These are phyloP conservation scores for Ericerus pela DNA, from an alignment of 1,140 invertebrate genomes.

Conservation along the genomic window DNA sequence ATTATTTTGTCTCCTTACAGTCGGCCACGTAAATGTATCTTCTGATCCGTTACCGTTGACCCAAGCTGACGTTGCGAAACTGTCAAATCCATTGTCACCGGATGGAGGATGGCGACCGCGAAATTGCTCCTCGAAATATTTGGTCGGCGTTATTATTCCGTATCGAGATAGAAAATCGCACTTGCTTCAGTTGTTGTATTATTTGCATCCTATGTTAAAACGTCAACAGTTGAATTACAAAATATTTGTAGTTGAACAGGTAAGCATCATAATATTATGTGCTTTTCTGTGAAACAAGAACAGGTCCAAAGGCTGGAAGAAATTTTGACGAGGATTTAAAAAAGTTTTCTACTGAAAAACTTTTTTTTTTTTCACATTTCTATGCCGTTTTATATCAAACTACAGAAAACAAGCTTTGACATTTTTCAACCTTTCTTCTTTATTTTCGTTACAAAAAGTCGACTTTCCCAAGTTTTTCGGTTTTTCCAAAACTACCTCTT, in stretches of 20 bases:
- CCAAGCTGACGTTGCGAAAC: constrained; percentile 13
- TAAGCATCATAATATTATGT: too few relatives aligned
- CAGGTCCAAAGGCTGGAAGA: too few relatives aligned
- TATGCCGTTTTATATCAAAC: too few relatives aligned
- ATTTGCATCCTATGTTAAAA: constrained; percentile 44
- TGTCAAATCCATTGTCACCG: constrained; percentile 1
- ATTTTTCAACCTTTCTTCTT: neutral
- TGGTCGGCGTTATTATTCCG: constrained; percentile 44
- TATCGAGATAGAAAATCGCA: constrained; percentile 43
- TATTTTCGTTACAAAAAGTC: too few relatives aligned
- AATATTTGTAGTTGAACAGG: constrained; percentile 48
- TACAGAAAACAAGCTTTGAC: neutral
- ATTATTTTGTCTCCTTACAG: neutral
- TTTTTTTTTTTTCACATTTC: too few relatives aligned
- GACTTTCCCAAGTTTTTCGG: too few relatives aligned
- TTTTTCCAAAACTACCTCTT: too few relatives aligned
- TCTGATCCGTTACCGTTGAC: constrained; percentile 10
- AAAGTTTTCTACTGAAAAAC: too few relatives aligned
- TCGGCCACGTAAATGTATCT: neutral
- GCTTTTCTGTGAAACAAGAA: too few relatives aligned
- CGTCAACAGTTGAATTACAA: constrained; percentile 44
- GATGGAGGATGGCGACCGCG: constrained; percentile 38
- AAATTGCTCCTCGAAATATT: constrained; percentile 35
- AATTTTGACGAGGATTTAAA: too few relatives aligned
- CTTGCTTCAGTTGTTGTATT: constrained; percentile 35